Evolutionary conservation across 1,140 invertebrate species (phyloP), one percentile per base, ranked within the genome.

Genomic region (Teleogryllus occipitalis): DNA sequence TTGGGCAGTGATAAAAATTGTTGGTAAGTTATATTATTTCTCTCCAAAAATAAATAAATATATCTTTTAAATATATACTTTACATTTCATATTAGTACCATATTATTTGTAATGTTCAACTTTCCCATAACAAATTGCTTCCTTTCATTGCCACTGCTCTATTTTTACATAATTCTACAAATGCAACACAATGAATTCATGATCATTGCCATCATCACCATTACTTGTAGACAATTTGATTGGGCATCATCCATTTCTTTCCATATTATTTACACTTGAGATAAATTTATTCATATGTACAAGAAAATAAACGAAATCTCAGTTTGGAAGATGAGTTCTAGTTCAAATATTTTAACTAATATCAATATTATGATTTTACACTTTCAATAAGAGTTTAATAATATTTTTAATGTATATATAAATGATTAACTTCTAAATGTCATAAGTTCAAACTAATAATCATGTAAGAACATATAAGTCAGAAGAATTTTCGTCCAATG

Each of bases 1-100:
- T 65, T 65, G 18, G 54, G 54, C 54, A 65, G 54, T 65, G 54
- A 65, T 65, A 65, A 65, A 65, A 65, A 65, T 65, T 65, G 54
- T 65, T 65, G 54, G 18, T 65, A 65, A 10, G 18, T 65, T 65
- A 65, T 18, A 65, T 65, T 65, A 14, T 65, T 65, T 39, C 27
- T 39, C 27, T 65, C 54, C 54, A 65, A 65, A 65, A 65, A 65
- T 65, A 65, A 65, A 65, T 65, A 14, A 65, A 65, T 65, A 14
- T 65, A 14, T 65, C 54, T 65, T 65, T 65, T 10, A 65, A 65
- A 65, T 65, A 65, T 65, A 65, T 65, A 65, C 18, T 65, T 65
- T 65, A 65, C 54, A 65, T 65, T 65, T 65, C 18, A 18, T 65
- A 65, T 65, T 65, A 65, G 54, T 65, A 65, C 54, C 54, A 65